phyloP scores from a whole-genome alignment of 2,888 invertebrate genomes.

The Leptopilina syphax region DNA sequence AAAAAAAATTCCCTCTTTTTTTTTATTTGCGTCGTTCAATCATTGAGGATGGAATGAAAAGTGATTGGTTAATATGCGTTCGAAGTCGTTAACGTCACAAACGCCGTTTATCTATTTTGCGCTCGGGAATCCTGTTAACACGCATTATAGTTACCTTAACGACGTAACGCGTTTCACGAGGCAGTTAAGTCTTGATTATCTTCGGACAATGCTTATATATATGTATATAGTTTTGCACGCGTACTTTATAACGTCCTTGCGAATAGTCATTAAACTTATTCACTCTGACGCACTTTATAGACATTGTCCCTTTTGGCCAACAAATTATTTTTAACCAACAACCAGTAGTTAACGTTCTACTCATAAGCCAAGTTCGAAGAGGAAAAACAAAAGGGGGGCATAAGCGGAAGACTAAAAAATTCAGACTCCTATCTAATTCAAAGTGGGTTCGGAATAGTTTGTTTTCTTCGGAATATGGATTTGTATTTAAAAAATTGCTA shows the following conservation, averaged over 20 bases:
- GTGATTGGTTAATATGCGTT: constrained; percentile 60
- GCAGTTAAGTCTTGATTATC: constrained; percentile 64
- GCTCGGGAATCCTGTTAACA: constrained; percentile 54
- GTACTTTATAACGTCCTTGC: constrained; percentile 29
- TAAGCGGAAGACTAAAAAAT: no score
- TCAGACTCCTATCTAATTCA: no score
- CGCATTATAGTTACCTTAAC: constrained; percentile 60
- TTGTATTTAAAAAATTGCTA: no score
- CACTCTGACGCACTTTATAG: background rate
- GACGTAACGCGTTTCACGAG: constrained; percentile 59
- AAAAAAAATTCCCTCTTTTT: no score
- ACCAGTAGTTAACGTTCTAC: background rate
- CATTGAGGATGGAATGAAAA: constrained; percentile 44
- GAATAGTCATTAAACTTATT: constrained; percentile 36
- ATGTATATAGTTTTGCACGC: background rate
- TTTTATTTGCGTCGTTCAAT: constrained; percentile 46
- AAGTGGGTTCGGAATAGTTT: no score
- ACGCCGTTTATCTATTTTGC: constrained; percentile 61
- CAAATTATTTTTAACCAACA: constrained; percentile 9
- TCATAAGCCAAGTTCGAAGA: no score
- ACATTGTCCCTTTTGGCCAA: constrained; percentile 10
- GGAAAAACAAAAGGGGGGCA: no score
- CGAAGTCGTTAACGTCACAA: constrained; percentile 63
- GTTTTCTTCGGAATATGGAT: no score
- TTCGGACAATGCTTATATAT: constrained; percentile 55